Percentiles rank a stretch among this genome's conserved stretches.
These are phyloP conservation scores for Epizoanthus illoricatus DNA, from an alignment of 92 coral and sea anemone genomes.

Conservation along the genomic window DNA sequence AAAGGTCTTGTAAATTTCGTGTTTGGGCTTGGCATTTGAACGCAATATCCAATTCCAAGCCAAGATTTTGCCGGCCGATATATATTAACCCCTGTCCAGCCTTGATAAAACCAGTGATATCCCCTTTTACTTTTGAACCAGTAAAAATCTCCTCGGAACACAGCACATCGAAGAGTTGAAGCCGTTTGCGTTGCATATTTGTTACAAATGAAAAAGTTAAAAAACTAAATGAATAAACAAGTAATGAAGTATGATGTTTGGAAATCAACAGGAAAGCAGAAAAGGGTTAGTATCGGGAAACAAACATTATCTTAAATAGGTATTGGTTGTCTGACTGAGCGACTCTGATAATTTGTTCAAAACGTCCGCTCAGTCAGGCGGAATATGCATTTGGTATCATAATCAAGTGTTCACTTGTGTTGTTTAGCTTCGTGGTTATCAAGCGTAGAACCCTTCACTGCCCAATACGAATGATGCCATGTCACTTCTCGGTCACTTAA, in stretches of 20 bases:
- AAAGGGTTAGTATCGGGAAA: not conserved
- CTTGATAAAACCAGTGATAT: too few species aligned
- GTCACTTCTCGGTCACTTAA: too few species aligned
- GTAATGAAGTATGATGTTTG: not conserved
- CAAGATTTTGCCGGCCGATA: too few species aligned
- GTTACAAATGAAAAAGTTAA: not conserved
- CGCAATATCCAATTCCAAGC: too few species aligned
- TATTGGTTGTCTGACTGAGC: not conserved
- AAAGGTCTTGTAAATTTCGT: too few species aligned
- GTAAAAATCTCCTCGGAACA: not conserved
- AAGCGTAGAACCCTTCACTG: not conserved
- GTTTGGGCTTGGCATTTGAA: too few species aligned
- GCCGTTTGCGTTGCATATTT: not conserved
- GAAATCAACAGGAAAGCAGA: not conserved
- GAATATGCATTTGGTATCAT: conserved; percentile 5
- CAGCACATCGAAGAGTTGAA: not conserved
- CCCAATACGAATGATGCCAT: not conserved
- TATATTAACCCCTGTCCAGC: too few species aligned
- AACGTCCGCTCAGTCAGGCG: not conserved
- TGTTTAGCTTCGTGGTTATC: not conserved
- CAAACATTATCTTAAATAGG: not conserved
- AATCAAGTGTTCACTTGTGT: conserved; percentile 15
- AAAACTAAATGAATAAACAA: not conserved
- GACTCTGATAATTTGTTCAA: conserved; percentile 14
- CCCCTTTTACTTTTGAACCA: not conserved